These are phyloP conservation scores for Bugula neritina DNA, from an alignment of 2,888 invertebrate species.

Conservation along the genomic window DNA sequence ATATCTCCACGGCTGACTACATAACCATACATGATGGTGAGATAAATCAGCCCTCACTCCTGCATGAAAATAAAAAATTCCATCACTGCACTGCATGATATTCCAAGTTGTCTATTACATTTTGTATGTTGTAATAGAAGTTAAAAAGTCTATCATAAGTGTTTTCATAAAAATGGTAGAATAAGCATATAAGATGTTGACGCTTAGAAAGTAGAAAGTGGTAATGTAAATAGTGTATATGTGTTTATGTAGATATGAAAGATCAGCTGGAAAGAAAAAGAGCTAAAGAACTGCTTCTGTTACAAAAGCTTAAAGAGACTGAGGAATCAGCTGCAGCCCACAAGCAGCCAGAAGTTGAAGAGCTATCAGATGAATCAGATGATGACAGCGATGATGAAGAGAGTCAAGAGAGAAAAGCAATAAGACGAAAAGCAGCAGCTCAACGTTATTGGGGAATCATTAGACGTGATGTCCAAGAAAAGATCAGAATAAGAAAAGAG, in stretches of 20 bases:
- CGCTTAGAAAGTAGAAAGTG: too few species aligned
- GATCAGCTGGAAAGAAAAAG: constrained; percentile 20
- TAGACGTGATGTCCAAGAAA: constrained; percentile 19
- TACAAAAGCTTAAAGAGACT: neutral
- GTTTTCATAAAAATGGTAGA: too few species aligned
- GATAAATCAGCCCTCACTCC: too few species aligned
- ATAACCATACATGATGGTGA: too few species aligned
- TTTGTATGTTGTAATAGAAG: too few species aligned
- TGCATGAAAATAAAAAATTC: too few species aligned
- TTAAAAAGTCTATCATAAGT: too few species aligned
- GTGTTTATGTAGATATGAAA: constrained; percentile 23
- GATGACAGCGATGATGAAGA: constrained; percentile 24
- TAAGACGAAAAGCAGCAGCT: neutral
- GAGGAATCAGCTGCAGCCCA: neutral
- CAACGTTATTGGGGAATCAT: constrained; percentile 11
- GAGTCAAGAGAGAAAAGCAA: neutral
- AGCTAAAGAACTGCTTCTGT: constrained; percentile 11
- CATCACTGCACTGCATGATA: too few species aligned
- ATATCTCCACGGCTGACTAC: too few species aligned
- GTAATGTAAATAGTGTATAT: too few species aligned
- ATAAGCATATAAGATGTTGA: too few species aligned
- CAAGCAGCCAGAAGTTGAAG: neutral
- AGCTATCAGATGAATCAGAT: constrained; percentile 10
- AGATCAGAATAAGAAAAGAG: constrained; percentile 24
- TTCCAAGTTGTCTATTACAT: too few species aligned